phyloP scores from a whole-genome alignment of 2,113 vertebrate species.

The Pseudorectes ferrugineus region DNA sequence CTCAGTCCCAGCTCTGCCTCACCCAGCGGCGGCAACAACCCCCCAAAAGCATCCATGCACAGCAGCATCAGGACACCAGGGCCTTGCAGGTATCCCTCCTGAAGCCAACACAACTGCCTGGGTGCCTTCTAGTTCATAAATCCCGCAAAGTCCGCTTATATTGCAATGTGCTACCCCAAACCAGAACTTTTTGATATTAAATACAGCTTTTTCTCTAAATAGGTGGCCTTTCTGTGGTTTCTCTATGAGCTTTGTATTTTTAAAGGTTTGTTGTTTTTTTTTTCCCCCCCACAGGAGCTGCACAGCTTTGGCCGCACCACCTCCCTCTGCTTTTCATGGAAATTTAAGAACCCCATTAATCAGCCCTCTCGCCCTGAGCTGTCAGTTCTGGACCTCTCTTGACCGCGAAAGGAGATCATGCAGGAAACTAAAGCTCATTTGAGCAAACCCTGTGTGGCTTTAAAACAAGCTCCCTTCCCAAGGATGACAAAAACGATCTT shows the following conservation, averaged over 20 bases:
- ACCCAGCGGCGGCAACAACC: neutral
- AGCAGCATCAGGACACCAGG: neutral
- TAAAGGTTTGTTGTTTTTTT: neutral
- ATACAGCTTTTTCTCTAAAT: neutral
- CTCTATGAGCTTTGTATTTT: neutral
- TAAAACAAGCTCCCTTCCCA: neutral
- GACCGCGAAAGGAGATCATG: neutral
- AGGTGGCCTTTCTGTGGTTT: neutral
- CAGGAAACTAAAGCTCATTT: neutral
- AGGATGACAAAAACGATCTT: neutral
- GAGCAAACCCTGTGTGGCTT: neutral
- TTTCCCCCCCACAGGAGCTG: neutral
- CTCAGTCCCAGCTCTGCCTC: neutral
- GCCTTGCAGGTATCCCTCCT: neutral
- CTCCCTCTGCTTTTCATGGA: neutral
- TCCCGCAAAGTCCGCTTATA: neutral
- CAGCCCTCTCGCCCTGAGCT: neutral
- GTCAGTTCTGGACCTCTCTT: neutral
- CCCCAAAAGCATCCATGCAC: accelerated
- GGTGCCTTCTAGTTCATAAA: neutral
- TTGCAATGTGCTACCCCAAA: neutral
- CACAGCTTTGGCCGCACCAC: neutral
- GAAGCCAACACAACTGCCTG: neutral
- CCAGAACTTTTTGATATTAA: neutral
- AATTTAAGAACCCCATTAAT: neutral